Base-by-base conservation (phyloP, 2,113 vertebrate genomes). In the Rhea pennata region DNA sequence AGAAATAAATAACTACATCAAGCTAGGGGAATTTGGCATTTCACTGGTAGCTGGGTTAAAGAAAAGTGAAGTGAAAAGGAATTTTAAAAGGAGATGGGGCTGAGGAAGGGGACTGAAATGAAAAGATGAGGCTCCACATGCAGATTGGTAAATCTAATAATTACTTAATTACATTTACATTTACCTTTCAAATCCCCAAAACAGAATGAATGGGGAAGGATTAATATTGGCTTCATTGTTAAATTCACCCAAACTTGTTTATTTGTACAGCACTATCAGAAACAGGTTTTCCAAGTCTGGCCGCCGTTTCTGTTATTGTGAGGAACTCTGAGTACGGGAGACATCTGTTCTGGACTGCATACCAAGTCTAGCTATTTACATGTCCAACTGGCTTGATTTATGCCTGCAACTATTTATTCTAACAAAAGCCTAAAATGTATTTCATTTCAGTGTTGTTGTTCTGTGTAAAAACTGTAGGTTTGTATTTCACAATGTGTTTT, bases 191-290 rank as follows among this genome's bases (percentile, higher is more conserved):
- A n/a, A 87, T 82, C 36, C 19, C 70, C n/a, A 46, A 48, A 59
- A 72, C 17, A 53, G 53, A 17, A 70, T 62, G 61, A 84, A 91
- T 33, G 40, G 26, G 44, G 74, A 85, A 70, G 88, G 71, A 87
- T 93, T 95, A 96, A 79, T 83, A 39, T 3, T 91, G 92, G 66
- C 67, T 88, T 76, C 75, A n/a, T 16, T 71, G 51, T 83, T 90
- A 77, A 71, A n/a, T 83, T 90, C 46, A 69, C 31, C 40, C 42
- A 13, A n/a, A 66, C n/a, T 36, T 88, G 31, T 91, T 95, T 80
- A 71, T 95, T 91, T 95, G 78, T 85, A 15, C 42, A 54, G 78
- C 59, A 36, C 46, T 76, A 51, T 92, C 81, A 91, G 81, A 80
- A 82, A 80, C 2, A 24, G 69, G 42, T 27, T 95, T 67, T 67